Conservation (phyloP, 2,113 vertebrate genomes). For the Cyprinodon tularosa region DNA sequence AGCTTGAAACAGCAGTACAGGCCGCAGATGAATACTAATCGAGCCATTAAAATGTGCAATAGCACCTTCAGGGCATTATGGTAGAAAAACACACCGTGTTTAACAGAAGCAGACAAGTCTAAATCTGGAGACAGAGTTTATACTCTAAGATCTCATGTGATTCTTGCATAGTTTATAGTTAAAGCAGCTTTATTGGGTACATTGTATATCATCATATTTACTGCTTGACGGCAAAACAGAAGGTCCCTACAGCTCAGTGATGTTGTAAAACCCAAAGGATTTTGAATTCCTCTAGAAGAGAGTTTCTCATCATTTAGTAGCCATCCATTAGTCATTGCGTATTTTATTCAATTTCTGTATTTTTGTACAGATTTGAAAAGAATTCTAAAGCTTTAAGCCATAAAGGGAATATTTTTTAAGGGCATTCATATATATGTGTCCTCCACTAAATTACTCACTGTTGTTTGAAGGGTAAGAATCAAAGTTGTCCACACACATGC, state of each 20-base stretch:
- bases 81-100: slow-evolving; percentile 23
- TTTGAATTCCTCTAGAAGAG: no score
- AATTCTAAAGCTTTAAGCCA: no score
- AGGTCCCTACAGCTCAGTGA: background rate
- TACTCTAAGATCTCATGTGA: slow-evolving; percentile 7
- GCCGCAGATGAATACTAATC: slow-evolving; percentile 49
- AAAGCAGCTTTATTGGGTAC: background rate
- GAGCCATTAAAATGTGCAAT: slow-evolving; percentile 37
- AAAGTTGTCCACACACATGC: no score
- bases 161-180: background rate
- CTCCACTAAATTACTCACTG: no score
- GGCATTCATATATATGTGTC: no score
- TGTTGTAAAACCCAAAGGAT: slow-evolving; percentile 14
- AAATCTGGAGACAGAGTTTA: slow-evolving; percentile 14
- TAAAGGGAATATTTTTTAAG: no score
- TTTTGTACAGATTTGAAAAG: no score
- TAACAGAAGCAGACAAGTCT: slow-evolving; percentile 7
- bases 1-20: slow-evolving; percentile 49
- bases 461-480: no score
- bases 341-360: no score
- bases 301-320: no score
- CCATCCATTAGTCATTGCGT: no score
- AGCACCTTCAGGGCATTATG: slow-evolving; percentile 24
- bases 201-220: background rate
- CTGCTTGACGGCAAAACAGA: slow-evolving; percentile 14